Conservation (phyloP, 2,888 invertebrate species). For the Pseudococcus jackbeardsleyi region DNA sequence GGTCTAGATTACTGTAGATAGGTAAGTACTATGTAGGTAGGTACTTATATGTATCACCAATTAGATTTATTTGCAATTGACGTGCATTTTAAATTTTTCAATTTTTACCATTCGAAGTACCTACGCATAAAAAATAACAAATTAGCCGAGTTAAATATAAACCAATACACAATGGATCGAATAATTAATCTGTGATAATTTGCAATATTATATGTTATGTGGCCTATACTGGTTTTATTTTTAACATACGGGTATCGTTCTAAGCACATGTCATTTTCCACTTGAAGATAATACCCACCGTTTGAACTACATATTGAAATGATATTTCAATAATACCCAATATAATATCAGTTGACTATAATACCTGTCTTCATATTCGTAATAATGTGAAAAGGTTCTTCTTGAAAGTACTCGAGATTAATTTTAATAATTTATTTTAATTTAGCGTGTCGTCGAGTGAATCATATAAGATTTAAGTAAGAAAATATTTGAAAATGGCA, state of each 20-base stretch:
- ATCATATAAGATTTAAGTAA: neutral
- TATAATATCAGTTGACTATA: neutral
- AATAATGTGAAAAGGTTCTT: neutral
- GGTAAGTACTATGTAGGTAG: too few species aligned
- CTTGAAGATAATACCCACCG: neutral
- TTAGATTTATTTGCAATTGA: too few species aligned
- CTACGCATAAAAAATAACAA: neutral
- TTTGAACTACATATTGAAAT: neutral
- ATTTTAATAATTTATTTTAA: conserved; percentile 11
- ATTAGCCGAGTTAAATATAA: neutral
- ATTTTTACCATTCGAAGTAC: neutral
- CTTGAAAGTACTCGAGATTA: neutral
- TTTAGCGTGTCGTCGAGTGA: neutral
- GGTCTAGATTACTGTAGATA: too few species aligned
- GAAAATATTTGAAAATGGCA: conserved; percentile 26
- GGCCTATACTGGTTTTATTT: neutral
- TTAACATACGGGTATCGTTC: neutral
- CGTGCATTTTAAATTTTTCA: too few species aligned
- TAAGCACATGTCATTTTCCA: neutral
- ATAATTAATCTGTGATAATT: neutral
- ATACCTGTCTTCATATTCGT: neutral
- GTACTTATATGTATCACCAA: too few species aligned
- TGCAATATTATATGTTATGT: neutral
- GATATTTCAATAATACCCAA: neutral
- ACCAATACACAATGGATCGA: neutral